Conservation (phyloP, 1,140 invertebrate species). For the Orussus abietinus region DNA sequence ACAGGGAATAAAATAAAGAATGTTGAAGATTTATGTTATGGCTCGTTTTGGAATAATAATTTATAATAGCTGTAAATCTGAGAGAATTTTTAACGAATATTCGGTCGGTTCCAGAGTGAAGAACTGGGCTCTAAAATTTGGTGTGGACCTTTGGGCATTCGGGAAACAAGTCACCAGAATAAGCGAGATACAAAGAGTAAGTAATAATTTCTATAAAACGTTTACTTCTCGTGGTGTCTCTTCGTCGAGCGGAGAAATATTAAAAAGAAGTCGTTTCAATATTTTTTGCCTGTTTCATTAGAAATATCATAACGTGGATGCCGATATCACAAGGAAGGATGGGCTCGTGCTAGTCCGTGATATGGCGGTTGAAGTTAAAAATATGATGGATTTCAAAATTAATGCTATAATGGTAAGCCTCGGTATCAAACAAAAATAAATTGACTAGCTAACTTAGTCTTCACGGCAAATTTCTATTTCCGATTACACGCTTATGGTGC, state of each 20-base stretch:
- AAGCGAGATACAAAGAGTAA: constrained; percentile 81
- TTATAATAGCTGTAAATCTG: neutral
- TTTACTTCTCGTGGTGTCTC: neutral
- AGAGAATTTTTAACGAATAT: constrained; percentile 15
- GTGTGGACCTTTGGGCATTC: constrained; percentile 84
- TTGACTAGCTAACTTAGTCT: too few species aligned
- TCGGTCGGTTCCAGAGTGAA: constrained; percentile 71
- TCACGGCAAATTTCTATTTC: too few species aligned
- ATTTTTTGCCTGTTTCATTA: constrained; percentile 32
- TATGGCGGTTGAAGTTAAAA: constrained; percentile 80
- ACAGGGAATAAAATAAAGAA: neutral
- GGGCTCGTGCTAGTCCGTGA: constrained; percentile 77
- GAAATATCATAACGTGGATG: constrained; percentile 75
- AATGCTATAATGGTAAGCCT: constrained; percentile 79
- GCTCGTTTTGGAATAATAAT: neutral
- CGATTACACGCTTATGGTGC: too few species aligned
- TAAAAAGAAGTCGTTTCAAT: constrained; percentile 1
- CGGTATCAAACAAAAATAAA: too few species aligned
- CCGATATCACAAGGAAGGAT: constrained; percentile 72
- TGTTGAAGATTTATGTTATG: neutral
- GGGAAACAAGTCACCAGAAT: constrained; percentile 81
- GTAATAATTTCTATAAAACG: constrained; percentile 41
- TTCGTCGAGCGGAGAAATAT: neutral
- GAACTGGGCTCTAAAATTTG: constrained; percentile 87
- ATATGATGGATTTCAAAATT: constrained; percentile 88